Percentiles rank a stretch among this genome's conserved stretches.
Conservation (phyloP, 2,888 invertebrate species). For the Elysia crispata region DNA sequence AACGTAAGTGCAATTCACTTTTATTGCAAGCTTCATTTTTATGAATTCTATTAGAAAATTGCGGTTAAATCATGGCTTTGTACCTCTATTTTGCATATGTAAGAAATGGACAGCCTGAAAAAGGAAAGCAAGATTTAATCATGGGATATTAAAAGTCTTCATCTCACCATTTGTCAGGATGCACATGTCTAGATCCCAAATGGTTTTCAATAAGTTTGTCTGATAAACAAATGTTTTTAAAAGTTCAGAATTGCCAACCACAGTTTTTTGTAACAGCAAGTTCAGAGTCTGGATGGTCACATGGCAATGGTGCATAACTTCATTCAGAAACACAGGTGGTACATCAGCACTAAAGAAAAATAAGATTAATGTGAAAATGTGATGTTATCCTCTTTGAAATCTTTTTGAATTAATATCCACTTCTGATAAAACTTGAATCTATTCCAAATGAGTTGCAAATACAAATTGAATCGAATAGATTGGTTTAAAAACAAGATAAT, state of each 20-base stretch:
- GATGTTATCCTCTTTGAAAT: too few relatives aligned
- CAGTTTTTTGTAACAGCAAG: slow-evolving; percentile 66
- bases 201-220: not conserved
- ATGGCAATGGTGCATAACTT: slow-evolving; percentile 67
- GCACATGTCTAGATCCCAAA: slow-evolving; percentile 40
- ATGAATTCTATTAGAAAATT: too few relatives aligned
- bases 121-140: not conserved
- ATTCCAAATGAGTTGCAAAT: too few relatives aligned
- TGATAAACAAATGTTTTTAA: slow-evolving; percentile 5
- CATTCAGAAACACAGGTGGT: slow-evolving; percentile 66
- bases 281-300: slow-evolving; percentile 65
- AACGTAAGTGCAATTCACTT: too few relatives aligned
- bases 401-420: too few relatives aligned
- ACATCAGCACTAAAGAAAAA: slow-evolving; percentile 54
- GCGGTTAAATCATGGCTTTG: not conserved
- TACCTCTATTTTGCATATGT: not conserved
- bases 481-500: too few relatives aligned
- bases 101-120: not conserved
- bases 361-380: too few relatives aligned
- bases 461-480: too few relatives aligned
- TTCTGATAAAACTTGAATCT: too few relatives aligned
- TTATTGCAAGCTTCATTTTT: too few relatives aligned
- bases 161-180: slow-evolving; percentile 45
- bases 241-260: slow-evolving; percentile 16
- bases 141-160: not conserved